A percentile compares a stretch with the other conserved stretches of the same genome.
phyloP scores from a whole-genome alignment of 2,113 vertebrate species.

The Seriola dumerili region DNA sequence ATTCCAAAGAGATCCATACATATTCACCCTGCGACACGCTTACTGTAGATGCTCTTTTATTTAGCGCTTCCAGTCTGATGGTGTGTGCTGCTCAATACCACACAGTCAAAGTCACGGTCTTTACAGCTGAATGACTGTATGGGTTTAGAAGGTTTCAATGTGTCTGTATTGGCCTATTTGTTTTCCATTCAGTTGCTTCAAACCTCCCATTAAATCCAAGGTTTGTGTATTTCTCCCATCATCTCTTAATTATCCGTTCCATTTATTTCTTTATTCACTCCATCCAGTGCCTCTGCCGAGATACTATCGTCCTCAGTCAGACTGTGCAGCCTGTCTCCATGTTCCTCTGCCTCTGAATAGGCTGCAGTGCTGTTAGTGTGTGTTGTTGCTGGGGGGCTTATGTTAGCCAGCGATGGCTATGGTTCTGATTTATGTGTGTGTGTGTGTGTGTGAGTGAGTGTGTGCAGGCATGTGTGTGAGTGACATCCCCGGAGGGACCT shows the following conservation, averaged over 20 bases:
- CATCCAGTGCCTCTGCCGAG: not conserved
- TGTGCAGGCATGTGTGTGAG: constrained; percentile 6
- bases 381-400: constrained; percentile 59
- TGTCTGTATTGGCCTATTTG: constrained; percentile 33
- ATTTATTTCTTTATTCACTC: constrained; percentile 61
- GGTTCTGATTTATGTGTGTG: constrained; percentile 59
- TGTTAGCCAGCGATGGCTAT: constrained; percentile 56
- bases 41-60: constrained; percentile 23
- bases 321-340: constrained; percentile 26
- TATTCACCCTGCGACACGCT: not conserved
- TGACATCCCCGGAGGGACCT: constrained; percentile 31
- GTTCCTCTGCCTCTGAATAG: constrained; percentile 55
- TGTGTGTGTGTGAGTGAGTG: not conserved
- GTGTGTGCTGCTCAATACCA: not conserved
- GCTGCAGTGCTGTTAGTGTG: constrained; percentile 50
- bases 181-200: constrained; percentile 16
- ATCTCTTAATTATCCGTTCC: constrained; percentile 58
- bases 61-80: constrained; percentile 9
- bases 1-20: constrained; percentile 4
- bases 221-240: constrained; percentile 33
- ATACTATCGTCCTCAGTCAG: constrained; percentile 46
- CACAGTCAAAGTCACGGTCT: constrained; percentile 33
- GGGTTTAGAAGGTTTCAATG: constrained; percentile 5
- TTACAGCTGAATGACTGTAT: constrained; percentile 27
- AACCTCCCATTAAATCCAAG: constrained; percentile 10